phyloP scores from a whole-genome alignment of 2,888 invertebrate species.

The Tupiocoris notatus region DNA sequence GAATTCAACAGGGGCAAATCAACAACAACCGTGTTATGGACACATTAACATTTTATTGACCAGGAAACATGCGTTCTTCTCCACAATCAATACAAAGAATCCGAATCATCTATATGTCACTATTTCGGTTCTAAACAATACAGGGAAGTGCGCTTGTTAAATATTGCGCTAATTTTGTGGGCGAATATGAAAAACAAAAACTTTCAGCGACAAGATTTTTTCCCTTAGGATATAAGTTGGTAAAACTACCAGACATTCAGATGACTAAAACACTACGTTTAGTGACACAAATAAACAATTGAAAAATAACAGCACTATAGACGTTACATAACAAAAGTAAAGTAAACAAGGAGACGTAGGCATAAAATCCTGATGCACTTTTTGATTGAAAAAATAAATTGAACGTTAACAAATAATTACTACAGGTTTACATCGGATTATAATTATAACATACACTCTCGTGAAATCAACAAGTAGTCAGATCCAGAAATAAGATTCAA shows the following conservation, averaged over 20 bases:
- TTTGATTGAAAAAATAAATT: neutral
- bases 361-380: neutral
- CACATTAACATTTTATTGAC: slow-evolving; percentile 38
- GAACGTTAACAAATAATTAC: too few relatives aligned
- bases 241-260: neutral
- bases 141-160: slow-evolving; percentile 8
- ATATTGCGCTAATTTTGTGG: neutral
- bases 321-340: too few relatives aligned
- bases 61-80: slow-evolving; percentile 30
- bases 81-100: slow-evolving; percentile 23
- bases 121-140: slow-evolving; percentile 19
- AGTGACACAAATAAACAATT: neutral
- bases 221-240: neutral
- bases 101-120: slow-evolving; percentile 19
- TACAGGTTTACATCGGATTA: neutral
- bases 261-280: neutral
- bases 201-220: neutral
- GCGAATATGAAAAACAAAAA: neutral
- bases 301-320: neutral
- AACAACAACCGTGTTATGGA: too few relatives aligned
- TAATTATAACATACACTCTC: neutral
- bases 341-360: neutral
- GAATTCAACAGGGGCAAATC: too few relatives aligned
- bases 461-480: neutral
- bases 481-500: neutral